Evolutionary conservation across 2,113 vertebrate genomes (phyloP).

Genomic region (Bostrychus sinensis): DNA sequence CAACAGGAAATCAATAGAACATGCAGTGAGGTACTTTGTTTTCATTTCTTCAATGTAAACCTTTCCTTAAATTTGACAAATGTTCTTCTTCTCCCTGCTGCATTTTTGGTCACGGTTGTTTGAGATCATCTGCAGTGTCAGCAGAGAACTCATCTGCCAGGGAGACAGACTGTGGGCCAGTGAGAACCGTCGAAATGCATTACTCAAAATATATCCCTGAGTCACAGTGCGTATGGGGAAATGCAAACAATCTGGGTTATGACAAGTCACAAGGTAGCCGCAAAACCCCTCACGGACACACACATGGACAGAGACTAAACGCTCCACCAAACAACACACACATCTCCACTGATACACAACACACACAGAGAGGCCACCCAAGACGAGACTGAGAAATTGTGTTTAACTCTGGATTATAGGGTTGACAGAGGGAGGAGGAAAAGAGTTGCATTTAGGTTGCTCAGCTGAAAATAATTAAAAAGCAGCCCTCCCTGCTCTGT

Average conservation of each 20-base stretch:
- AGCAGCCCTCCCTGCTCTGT: conserved; percentile 40
- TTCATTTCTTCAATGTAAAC: not conserved
- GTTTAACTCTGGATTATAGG: conserved; percentile 82
- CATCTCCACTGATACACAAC: conserved; percentile 46
- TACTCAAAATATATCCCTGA: conserved; percentile 2
- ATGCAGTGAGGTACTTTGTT: conserved; percentile 11
- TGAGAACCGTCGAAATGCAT: not conserved
- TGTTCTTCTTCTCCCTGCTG: conserved; percentile 15
- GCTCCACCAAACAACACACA: conserved; percentile 34
- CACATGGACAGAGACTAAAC: conserved; percentile 42
- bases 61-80: not conserved
- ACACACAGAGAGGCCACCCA: conserved; percentile 76
- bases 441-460: conserved; percentile 52
- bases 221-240: conserved; percentile 13
- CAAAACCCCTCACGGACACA: conserved; percentile 21
- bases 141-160: conserved; percentile 3
- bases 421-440: conserved; percentile 40
- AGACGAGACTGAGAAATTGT: conserved; percentile 67
- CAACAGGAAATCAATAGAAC: not conserved
- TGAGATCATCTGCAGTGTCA: conserved; percentile 8
- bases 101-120: not conserved
- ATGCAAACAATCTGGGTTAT: conserved; percentile 28
- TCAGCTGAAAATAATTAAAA: conserved; percentile 84
- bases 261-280: conserved; percentile 19
- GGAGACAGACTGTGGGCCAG: conserved; percentile 15